These are phyloP conservation scores for Globodera rostochiensis DNA, from an alignment of 1,140 invertebrate species.

Conservation along the genomic window DNA sequence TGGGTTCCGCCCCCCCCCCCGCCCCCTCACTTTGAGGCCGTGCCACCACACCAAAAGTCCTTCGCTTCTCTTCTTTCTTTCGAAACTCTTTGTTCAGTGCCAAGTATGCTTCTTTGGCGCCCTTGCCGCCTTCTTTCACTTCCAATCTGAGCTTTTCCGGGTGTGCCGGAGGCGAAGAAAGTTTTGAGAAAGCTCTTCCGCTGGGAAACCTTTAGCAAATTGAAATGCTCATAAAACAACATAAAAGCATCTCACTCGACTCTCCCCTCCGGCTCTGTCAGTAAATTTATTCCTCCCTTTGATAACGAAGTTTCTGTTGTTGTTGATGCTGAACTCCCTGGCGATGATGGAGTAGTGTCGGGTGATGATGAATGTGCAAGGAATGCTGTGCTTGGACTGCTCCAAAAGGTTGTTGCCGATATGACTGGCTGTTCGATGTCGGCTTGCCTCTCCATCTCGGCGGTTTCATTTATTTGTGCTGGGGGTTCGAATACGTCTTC, in stretches of 20 bases:
- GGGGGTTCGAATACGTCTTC: constrained; percentile 1
- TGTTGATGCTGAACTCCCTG: neutral
- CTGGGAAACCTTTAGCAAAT: too few relatives aligned
- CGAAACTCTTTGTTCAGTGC: neutral
- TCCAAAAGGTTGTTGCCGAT: neutral
- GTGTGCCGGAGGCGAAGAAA: too few relatives aligned
- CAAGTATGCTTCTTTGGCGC: neutral
- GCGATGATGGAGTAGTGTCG: neutral
- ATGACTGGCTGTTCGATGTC: neutral
- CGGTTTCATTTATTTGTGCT: neutral
- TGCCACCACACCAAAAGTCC: neutral
- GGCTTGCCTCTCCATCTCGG: neutral
- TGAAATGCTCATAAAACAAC: neutral
- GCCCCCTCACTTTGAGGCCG: constrained; percentile 4
- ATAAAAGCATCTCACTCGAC: constrained; percentile 6
- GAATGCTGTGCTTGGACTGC: neutral
- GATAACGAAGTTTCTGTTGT: neutral
- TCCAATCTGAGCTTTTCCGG: constrained; percentile 8
- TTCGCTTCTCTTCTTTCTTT: neutral
- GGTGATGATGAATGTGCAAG: neutral
- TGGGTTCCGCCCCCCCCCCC: neutral
- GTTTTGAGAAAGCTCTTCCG: too few relatives aligned
- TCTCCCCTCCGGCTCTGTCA: neutral
- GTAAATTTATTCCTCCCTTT: neutral
- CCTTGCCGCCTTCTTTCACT: constrained; percentile 3